Evolutionary conservation across 2,888 invertebrate genomes (phyloP), one percentile per base, ranked within the genome.

Genomic region (Cephus spinipes): DNA sequence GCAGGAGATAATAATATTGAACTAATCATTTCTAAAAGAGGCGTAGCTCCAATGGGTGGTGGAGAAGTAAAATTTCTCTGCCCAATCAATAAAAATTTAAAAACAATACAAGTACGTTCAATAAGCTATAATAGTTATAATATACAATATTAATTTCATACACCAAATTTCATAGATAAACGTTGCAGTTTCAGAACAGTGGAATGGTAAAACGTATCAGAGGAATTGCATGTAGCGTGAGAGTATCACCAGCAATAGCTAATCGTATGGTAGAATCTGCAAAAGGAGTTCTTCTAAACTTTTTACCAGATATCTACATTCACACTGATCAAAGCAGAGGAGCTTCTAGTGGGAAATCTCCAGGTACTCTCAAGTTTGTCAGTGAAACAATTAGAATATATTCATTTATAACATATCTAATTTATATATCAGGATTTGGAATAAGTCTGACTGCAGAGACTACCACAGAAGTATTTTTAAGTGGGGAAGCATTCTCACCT

Each of bases 161-260:
- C 15, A 40, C 40, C 0, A 40, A 40, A 9, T 23, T 9, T 55
- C 55, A 55, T 55, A 55, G 31, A 79, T 80, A 74, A 35, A 73
- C 33, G 36, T 83, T 85, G 33, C 75, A 96, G 92, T 93, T 95
- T 87, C 91, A 93, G n/a, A 95, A 96, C 77, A 94, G 95, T 90
- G 99, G 99, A 0, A 97, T 98, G 93, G 96, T 99, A 0, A 98
- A 98, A 92, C 94, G 98, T 84, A 95, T 99, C 78, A 94, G 99
- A 80, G 99, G 99, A 0, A 94, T 96, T 1, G 97, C 98, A 33
- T 98, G 96, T 87, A 97, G 98, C 0, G 93, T 97, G 76, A 93
- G 98, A 82, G 97, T 99, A 0, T 98, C 99, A 0, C 99, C 99
- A 0, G 96, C 97, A 0, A 95, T 98, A 90, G 96, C 97, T 0